Conservation (phyloP, 1,140 invertebrate genomes). For the Catajapyx aquilonaris region DNA sequence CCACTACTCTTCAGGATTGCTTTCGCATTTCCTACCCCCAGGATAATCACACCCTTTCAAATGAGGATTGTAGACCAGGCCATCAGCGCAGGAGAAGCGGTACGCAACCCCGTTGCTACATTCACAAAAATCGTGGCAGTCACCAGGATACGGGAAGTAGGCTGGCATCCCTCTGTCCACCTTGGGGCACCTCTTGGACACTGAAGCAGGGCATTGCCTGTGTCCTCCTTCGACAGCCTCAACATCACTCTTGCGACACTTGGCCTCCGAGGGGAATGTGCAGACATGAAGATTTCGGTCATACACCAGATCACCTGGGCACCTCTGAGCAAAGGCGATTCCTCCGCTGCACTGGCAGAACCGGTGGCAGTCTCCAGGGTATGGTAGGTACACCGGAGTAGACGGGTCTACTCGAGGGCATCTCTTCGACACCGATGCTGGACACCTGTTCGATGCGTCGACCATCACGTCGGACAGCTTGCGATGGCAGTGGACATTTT, state of each 20-base stretch:
- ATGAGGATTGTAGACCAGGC: not conserved
- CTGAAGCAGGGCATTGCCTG: too few relatives aligned
- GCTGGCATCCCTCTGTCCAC: too few relatives aligned
- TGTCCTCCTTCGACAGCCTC: too few relatives aligned
- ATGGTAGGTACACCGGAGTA: not conserved
- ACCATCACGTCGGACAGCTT: too few relatives aligned
- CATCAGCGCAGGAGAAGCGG: not conserved
- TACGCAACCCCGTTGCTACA: not conserved
- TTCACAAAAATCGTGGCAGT: not conserved
- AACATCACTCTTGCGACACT: too few relatives aligned
- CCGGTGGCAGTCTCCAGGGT: not conserved
- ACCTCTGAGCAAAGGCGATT: not conserved
- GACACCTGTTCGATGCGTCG: too few relatives aligned
- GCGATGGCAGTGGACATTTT: too few relatives aligned
- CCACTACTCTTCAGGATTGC: too few relatives aligned
- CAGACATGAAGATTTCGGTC: not conserved
- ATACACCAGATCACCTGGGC: not conserved
- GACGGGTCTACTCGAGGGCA: too few relatives aligned
- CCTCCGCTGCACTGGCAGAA: not conserved
- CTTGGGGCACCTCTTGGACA: too few relatives aligned
- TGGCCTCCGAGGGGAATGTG: not conserved
- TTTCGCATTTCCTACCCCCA: too few relatives aligned
- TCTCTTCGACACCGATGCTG: too few relatives aligned
- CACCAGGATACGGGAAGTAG: not conserved
- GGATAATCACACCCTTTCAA: not conserved